phyloP scores from a whole-genome alignment of 2,888 invertebrate species.

The Leptinotarsa haldemani region DNA sequence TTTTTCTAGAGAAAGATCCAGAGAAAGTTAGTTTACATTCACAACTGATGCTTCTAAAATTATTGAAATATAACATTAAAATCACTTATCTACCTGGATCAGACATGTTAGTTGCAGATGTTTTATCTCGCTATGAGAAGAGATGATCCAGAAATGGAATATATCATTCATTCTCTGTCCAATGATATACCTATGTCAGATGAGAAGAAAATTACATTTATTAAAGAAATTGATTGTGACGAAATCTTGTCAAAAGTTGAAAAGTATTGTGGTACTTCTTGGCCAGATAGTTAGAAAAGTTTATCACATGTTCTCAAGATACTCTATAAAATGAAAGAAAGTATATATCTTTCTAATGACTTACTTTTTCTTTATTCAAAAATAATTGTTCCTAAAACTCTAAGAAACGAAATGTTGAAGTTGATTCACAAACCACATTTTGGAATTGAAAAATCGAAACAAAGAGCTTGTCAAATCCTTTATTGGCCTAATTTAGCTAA shows the following conservation, averaged over 20 bases:
- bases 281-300: background rate
- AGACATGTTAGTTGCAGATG: slow-evolving; percentile 22
- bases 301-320: slow-evolving; percentile 10
- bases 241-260: background rate
- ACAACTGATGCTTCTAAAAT: slow-evolving; percentile 21
- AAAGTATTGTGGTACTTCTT: background rate
- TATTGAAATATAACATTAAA: slow-evolving; percentile 22
- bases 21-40: slow-evolving; percentile 6
- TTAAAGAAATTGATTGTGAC: slow-evolving; percentile 5
- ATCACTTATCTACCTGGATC: slow-evolving; percentile 24
- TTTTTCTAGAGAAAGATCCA: slow-evolving; percentile 12
- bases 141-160: slow-evolving; percentile 16
- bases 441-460: slow-evolving; percentile 51
- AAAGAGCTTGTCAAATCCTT: slow-evolving; percentile 38
- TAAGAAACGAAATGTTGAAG: slow-evolving; percentile 41
- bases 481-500: slow-evolving; percentile 49
- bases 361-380: slow-evolving; percentile 35
- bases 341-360: slow-evolving; percentile 32
- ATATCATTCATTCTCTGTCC: slow-evolving; percentile 17
- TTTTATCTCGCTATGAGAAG: background rate
- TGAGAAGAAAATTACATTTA: too few species aligned
- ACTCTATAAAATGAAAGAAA: slow-evolving; percentile 29
- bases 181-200: too few species aligned
- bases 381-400: slow-evolving; percentile 45
- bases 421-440: slow-evolving; percentile 50